phyloP scores from a whole-genome alignment of 2,113 vertebrate species.

The Eudorcas thomsonii region DNA sequence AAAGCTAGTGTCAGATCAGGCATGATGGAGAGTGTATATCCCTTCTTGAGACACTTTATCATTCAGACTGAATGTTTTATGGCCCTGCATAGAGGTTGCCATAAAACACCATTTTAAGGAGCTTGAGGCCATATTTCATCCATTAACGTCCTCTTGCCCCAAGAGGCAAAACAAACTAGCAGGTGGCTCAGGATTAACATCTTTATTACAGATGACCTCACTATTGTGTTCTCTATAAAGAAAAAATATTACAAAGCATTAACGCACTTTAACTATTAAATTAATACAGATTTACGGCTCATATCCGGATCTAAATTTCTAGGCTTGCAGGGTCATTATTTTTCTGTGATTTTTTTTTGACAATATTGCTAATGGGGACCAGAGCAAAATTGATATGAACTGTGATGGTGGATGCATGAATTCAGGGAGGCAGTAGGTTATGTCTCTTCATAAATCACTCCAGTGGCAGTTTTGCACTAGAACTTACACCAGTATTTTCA shows the following conservation, averaged over 20 bases:
- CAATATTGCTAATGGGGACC: slow-evolving; percentile 81
- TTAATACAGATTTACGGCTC: slow-evolving; percentile 84
- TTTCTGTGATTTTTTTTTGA: slow-evolving; percentile 84
- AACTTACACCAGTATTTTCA: slow-evolving; percentile 76
- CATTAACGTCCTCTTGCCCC: slow-evolving; percentile 82
- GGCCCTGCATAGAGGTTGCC: slow-evolving; percentile 82
- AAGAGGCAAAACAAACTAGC: slow-evolving; percentile 82
- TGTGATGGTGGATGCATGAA: slow-evolving; percentile 73
- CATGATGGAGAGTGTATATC: slow-evolving; percentile 73
- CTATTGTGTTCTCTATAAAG: slow-evolving; percentile 89
- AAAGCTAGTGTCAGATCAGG: slow-evolving; percentile 65
- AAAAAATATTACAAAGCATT: slow-evolving; percentile 88
- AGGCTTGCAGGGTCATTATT: slow-evolving; percentile 81
- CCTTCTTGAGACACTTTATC: slow-evolving; percentile 80
- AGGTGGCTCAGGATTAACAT: slow-evolving; percentile 84
- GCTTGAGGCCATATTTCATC: slow-evolving; percentile 81
- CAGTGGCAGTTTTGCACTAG: slow-evolving; percentile 58
- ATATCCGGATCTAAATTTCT: slow-evolving; percentile 82
- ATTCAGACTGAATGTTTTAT: slow-evolving; percentile 84
- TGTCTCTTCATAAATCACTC: slow-evolving; percentile 69
- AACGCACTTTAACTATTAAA: slow-evolving; percentile 84
- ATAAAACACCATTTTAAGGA: slow-evolving; percentile 85
- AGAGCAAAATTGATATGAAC: slow-evolving; percentile 82
- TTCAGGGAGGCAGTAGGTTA: slow-evolving; percentile 69
- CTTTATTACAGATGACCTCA: slow-evolving; percentile 90